Base-by-base conservation (phyloP, 2,113 vertebrate species). In the Channa argus region DNA sequence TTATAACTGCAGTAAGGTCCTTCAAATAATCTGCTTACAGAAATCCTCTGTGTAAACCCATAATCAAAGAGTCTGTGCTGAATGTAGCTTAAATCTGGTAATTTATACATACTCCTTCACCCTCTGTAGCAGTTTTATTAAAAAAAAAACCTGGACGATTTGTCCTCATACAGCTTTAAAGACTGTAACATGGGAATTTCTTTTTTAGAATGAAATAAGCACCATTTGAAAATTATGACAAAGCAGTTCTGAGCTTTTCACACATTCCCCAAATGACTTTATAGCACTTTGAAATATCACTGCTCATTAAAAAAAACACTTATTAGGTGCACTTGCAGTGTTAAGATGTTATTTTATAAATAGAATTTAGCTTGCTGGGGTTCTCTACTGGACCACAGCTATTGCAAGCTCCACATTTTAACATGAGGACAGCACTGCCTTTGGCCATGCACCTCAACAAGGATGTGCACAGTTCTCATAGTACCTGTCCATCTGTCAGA, bases 401-500 rank as follows among this genome's bases (percentile, higher is more conserved):
- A 13, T 55, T 56, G 58, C 33, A 68, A 51, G 61, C 8, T 14
- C 50, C 10, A 53, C 64, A 69, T 14, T 51, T 66, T 38, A 13
- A 38, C 43, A 39, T 10, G 14, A 46, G 55, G 13, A 41, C 10
- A 47, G 11, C 39, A 71, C 62, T 11, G 36, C n/a, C 49, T 64
- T 45, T 33, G 46, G 60, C 46, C 67, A 5, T 44, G n/a, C 38
- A 59, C 65, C 45, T 84, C 41, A 37, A 5, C 59, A 44, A 34
- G 12, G n/a, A 76, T 11, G 0, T 44, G 43, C 6, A 5, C 34
- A 47, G 71, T 54, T 45, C 47, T 49, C 41, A 37, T 33, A 2
- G 5, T 34, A 64, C 36, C 70, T 71, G 56, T 77, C 68, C 3
- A 2, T 80, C 71, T 72, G 59, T 75, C 54, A 38, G 53, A 45